Base-by-base conservation (phyloP, 1,140 invertebrate genomes). In the Heliconius hewitsoni region DNA sequence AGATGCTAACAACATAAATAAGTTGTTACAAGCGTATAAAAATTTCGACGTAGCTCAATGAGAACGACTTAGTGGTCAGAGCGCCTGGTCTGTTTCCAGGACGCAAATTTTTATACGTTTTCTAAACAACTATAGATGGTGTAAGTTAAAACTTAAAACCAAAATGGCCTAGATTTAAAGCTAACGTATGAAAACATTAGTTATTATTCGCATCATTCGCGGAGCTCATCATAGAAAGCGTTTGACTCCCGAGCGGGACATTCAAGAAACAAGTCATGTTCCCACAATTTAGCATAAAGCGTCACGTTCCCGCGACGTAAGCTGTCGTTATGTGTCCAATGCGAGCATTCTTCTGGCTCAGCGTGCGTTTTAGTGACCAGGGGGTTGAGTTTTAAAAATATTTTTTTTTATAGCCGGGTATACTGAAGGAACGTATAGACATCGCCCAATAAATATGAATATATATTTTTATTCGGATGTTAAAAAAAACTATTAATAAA, bases 201-300 rank as follows among this genome's bases (percentile, higher is more conserved):
- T 34, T 34, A 37, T 71, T 16, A 37, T 57, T 57, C 55, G n/a
- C 5, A 34, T 34, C 57, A 3, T 39, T 70, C 39, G 52, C 42
- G 34, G 16, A 55, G 75, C 52, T 77, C 76, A 81, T 82, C 82
- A 78, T 81, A 79, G 79, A 77, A 71, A 81, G 83, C 82, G 57
- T 73, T 78, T 82, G 30, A 57, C 57, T 66, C 16, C 73, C 73
- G 42, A 37, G 42, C 52, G 6, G 66, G 70, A 72, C 30, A 85
- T 85, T 88, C 84, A 34, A 79, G 83, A 90, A 89, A 89, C 90
- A 88, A 89, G 89, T 90, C 89, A 90, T 90, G 90, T 89, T 86
- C 84, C 87, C 79, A 86, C 89, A 88, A 89, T 91, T 91, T 91
- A 86, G 86, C 86, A 86, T 86, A 87, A 85, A 89, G 84, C 86